These are phyloP conservation scores for Aplysia californica DNA, from an alignment of 1,140 invertebrate genomes.

Conservation along the genomic window DNA sequence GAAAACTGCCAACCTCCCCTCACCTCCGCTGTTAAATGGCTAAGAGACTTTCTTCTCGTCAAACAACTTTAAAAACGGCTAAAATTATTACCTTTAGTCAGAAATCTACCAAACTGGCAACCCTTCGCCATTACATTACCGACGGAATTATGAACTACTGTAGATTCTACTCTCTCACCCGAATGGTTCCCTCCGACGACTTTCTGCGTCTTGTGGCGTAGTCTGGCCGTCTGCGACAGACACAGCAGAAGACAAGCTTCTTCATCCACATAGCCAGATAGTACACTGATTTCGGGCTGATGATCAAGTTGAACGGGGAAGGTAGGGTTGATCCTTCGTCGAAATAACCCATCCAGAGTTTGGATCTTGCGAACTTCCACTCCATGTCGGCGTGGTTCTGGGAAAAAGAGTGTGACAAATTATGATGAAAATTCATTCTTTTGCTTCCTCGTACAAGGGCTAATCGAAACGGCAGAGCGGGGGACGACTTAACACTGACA, in stretches of 20 bases:
- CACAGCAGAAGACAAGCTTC: slow-evolving; percentile 40
- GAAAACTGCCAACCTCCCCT: too few species aligned
- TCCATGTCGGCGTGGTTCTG: slow-evolving; percentile 74
- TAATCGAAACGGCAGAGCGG: neutral
- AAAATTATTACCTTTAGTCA: too few species aligned
- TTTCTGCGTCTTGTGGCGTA: slow-evolving; percentile 24
- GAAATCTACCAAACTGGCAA: too few species aligned
- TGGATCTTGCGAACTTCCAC: slow-evolving; percentile 74
- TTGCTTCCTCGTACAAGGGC: neutral
- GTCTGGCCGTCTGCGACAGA: slow-evolving; percentile 25
- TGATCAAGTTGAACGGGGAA: slow-evolving; percentile 72
- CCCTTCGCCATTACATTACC: too few species aligned
- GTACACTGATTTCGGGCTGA: slow-evolving; percentile 72
- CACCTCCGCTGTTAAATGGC: too few species aligned
- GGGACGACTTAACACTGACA: too few species aligned
- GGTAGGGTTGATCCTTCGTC: slow-evolving; percentile 73
- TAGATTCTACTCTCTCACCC: too few species aligned
- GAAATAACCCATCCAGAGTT: slow-evolving; percentile 74
- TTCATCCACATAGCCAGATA: slow-evolving; percentile 59
- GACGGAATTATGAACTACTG: too few species aligned
- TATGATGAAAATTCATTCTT: neutral
- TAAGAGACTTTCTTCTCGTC: too few species aligned
- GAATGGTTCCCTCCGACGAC: slow-evolving; percentile 45
- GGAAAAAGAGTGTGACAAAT: slow-evolving; percentile 4
- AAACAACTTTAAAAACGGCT: too few species aligned